Base-by-base conservation (phyloP, 2,888 invertebrate genomes). In the Plusia festucae region DNA sequence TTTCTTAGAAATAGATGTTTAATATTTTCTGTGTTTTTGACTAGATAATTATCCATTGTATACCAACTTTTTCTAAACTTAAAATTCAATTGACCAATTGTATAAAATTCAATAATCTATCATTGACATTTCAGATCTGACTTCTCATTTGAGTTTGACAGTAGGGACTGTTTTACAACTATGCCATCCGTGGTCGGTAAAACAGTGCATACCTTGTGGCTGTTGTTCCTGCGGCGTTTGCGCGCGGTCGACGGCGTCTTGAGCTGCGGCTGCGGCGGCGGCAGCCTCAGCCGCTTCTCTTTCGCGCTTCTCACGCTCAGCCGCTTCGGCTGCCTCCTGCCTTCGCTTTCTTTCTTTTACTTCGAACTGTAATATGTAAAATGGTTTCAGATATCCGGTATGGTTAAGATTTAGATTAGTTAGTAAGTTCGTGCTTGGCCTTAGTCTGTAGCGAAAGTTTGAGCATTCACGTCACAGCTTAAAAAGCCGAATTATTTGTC, bases 321-420 rank as follows among this genome's bases (percentile, higher is more conserved):
- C 97, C 81, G 98, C 97, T 85, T 98, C 97, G 34, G 97, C 97
- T 76, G 97, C 97, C 87, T 98, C 98, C 90, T 98, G 97, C 76
- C 98, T 96, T 85, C 98, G 96, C 95, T 98, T 98, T 95, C 98
- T 96, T 95, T 99, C 99, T 95, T 98, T 98, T 95, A 99, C 96
- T 96, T 99, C 99, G 96, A 98, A 99, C 99, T 99, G 93, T 20
- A 92, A 73, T 0, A 5, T 13, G 0, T 5, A 1, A 15, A n/a
- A 16, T 8, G 59, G 0, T 54, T 30, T 55, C 32, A 18, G 15
- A 16, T 30, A 11, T 15, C 5, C 2, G 13, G 0, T 2, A 24
- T 1, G 11, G 18, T 34, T 24, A 34, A 16, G 4, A 8, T 51
- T 40, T n/a, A 27, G 15, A 27, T 16, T 0, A 2, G 62, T 76